A percentile compares a stretch with the other conserved stretches of the same genome.
Conservation (phyloP, 64 coral and sea anemone genomes). For the Hydrozoanthus tunicans region DNA sequence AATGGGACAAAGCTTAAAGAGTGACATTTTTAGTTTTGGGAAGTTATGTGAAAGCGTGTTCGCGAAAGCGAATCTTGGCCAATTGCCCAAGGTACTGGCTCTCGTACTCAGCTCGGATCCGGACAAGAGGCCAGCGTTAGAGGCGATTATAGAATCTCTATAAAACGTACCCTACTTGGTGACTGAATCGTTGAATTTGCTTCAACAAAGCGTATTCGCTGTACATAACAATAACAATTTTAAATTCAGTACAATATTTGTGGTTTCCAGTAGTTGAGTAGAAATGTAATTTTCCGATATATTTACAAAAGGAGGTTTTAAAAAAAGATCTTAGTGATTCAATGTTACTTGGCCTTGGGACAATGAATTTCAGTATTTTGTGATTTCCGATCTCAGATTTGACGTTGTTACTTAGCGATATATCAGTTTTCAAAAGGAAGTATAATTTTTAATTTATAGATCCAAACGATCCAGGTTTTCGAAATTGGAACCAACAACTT, state of each 20-base stretch:
- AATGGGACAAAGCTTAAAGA: conserved; percentile 24
- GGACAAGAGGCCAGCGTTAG: conserved; percentile 37
- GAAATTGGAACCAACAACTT: too few relatives aligned
- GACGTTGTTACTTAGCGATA: too few relatives aligned
- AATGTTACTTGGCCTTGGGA: not conserved
- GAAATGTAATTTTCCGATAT: not conserved
- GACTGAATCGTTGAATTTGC: not conserved
- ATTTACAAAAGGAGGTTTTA: too few relatives aligned
- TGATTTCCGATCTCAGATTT: too few relatives aligned
- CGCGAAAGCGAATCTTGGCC: conserved; percentile 6
- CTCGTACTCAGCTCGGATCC: not conserved
- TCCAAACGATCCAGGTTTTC: too few relatives aligned
- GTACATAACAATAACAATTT: not conserved
- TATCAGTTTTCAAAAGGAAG: too few relatives aligned
- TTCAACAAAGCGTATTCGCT: not conserved
- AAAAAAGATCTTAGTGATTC: not conserved
- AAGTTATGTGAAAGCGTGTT: conserved; percentile 32
- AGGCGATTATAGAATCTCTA: conserved; percentile 8
- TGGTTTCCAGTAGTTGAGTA: not conserved
- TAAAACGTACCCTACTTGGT: not conserved
- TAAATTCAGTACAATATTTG: not conserved
- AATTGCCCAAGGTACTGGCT: not conserved
- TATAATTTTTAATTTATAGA: too few relatives aligned
- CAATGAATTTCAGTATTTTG: not conserved
- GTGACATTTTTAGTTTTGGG: conserved; percentile 43